Evolutionary conservation across 1,140 invertebrate genomes (phyloP).

Genomic region (Magallana gigas): DNA sequence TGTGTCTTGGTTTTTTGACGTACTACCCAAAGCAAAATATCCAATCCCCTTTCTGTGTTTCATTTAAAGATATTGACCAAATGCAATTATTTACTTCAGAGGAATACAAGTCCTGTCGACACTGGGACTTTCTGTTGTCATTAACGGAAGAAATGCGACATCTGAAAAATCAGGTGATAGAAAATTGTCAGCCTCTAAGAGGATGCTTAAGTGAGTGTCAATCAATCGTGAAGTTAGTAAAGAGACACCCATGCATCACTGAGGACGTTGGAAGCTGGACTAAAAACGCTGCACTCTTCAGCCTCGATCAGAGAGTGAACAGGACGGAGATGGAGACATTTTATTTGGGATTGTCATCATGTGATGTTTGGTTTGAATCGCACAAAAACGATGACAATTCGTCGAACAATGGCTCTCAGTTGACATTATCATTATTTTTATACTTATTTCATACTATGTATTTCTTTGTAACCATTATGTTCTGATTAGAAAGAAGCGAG

Average conservation of each 20-base stretch:
- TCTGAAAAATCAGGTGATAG: not conserved
- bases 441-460: not conserved
- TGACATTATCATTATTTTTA: not conserved
- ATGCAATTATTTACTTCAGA: slow-evolving; percentile 33
- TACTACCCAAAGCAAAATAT: slow-evolving; percentile 63
- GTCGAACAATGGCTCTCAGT: not conserved
- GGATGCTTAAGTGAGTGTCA: slow-evolving; percentile 9
- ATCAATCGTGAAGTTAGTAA: not conserved
- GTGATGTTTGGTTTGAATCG: not conserved
- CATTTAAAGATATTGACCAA: slow-evolving; percentile 50
- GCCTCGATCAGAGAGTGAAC: not conserved
- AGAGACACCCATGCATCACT: not conserved
- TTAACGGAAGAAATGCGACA: not conserved
- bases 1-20: slow-evolving; percentile 67
- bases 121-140: slow-evolving; percentile 29
- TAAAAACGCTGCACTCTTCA: not conserved
- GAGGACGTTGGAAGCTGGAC: not conserved
- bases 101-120: not conserved
- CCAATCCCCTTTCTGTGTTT: slow-evolving; percentile 2
- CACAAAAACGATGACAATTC: not conserved
- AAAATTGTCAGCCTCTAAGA: not conserved
- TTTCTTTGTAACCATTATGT: not conserved
- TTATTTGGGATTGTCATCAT: not conserved
- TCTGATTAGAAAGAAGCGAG: not conserved
- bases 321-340: not conserved